Conservation (phyloP, 2,888 invertebrate genomes). For the Oasisia sp. region DNA sequence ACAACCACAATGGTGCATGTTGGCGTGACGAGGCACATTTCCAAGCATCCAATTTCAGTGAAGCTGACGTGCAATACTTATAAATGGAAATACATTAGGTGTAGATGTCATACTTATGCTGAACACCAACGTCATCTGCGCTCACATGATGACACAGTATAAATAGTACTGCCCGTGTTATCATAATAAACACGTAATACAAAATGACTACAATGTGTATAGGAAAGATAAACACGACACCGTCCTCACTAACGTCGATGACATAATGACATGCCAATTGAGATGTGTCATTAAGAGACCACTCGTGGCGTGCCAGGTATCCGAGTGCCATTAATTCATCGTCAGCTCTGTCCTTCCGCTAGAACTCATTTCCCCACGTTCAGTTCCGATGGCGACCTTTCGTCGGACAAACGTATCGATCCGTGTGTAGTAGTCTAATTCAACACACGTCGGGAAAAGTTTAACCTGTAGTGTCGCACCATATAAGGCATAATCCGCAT, state of each 20-base stretch:
- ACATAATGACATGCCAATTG: neutral
- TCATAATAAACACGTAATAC: neutral
- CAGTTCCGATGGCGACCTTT: neutral
- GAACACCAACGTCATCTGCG: neutral
- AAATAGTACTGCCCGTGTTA: neutral
- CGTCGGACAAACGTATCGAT: neutral
- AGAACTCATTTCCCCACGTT: neutral
- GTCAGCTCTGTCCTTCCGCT: neutral
- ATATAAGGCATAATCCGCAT: neutral
- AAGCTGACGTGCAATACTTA: neutral
- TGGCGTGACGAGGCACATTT: neutral
- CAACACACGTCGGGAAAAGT: neutral
- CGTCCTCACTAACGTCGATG: neutral
- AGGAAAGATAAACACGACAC: neutral
- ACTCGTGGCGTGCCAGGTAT: neutral
- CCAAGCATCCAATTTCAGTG: neutral
- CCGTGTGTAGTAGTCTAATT: neutral
- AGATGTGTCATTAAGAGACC: neutral
- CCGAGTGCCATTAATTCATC: neutral
- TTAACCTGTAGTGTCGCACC: neutral
- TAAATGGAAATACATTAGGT: neutral
- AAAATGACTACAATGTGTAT: neutral
- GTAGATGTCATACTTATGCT: neutral
- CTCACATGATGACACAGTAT: neutral
- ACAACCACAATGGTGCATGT: neutral